Evolutionary conservation across 2,797 vertebrate genomes (phyloP), one percentile per base, ranked within the genome.

Genomic region (Cetoscarus ocellatus): DNA sequence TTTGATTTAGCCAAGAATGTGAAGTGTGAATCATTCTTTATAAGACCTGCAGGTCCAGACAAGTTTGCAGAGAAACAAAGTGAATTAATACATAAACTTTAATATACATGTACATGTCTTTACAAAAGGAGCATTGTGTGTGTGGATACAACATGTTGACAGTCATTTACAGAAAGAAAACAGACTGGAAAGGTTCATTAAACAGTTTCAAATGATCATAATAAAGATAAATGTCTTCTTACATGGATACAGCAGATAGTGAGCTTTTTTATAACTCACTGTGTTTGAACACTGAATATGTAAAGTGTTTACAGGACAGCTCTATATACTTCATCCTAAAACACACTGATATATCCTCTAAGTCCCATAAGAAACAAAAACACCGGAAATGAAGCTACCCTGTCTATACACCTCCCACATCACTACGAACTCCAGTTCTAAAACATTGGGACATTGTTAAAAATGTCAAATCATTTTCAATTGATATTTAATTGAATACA

Each of bases 61-160:
- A 52, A 13, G 7, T 47, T 17, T 35, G 39, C 8, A 73, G 10
- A 44, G 58, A 78, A 47, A 40, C 47, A 43, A 56, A 44, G 17
- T 69, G 38, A 60, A 69, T 80, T 68, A 72, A 78, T 84, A 80
- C 78, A 83, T 67, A 88, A 82, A 85, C 59, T 87, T 90, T 89
- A 90, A 74, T 90, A 75, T 27, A 27, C 27, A 27, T 27, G 74
- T 61, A 66, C 72, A 75, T 79, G 9, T 80, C 49, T 88, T 86
- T 90, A 90, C 83, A 93, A 92, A 91, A 92, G 61, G 52, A 84
- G 65, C 52, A 67, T 82, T 70, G 80, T 90, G 75, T 84, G 70
- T 83, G 85, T 83, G 79, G 79, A 86, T 81, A 88, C 84, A 86
- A 81, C 82, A 86, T 64, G 50, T 89, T 63, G 79, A 79, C 67